A percentile compares a stretch with the other conserved stretches of the same genome.
Evolutionary conservation across 2,888 invertebrate species (phyloP).

Genomic region (Rhyacophila evoluta): DNA sequence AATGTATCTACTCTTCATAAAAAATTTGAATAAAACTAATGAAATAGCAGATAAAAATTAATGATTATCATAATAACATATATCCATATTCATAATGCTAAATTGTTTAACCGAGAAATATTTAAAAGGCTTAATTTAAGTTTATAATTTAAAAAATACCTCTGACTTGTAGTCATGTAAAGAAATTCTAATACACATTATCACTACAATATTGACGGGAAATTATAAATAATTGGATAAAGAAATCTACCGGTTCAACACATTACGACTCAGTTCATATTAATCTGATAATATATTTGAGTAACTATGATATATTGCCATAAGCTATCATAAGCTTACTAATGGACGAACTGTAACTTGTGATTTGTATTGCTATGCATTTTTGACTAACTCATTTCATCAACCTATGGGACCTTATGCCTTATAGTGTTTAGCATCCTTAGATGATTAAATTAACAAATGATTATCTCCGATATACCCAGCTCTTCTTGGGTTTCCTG

Average conservation of each 20-base stretch:
- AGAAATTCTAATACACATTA: slow-evolving; percentile 10
- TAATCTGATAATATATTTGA: too few species aligned
- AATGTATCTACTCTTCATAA: too few species aligned
- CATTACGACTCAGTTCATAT: background rate
- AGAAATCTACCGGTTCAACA: background rate
- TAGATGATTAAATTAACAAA: too few species aligned
- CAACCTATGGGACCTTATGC: too few species aligned
- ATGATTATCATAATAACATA: background rate
- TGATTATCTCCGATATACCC: too few species aligned
- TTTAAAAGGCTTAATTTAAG: background rate
- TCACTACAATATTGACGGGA: background rate
- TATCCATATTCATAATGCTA: background rate
- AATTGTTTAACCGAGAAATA: background rate
- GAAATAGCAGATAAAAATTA: background rate
- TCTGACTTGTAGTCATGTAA: background rate
- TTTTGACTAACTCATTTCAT: too few species aligned
- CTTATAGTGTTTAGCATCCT: too few species aligned
- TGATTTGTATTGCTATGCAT: too few species aligned
- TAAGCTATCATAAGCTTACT: too few species aligned
- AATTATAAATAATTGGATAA: background rate
- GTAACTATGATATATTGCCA: too few species aligned
- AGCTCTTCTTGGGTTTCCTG: too few species aligned
- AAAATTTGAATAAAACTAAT: background rate
- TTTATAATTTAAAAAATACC: background rate
- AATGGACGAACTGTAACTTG: too few species aligned